Evolutionary conservation across 1,140 invertebrate genomes (phyloP), one percentile per base, ranked within the genome.

Genomic region (Antheraea pernyi): DNA sequence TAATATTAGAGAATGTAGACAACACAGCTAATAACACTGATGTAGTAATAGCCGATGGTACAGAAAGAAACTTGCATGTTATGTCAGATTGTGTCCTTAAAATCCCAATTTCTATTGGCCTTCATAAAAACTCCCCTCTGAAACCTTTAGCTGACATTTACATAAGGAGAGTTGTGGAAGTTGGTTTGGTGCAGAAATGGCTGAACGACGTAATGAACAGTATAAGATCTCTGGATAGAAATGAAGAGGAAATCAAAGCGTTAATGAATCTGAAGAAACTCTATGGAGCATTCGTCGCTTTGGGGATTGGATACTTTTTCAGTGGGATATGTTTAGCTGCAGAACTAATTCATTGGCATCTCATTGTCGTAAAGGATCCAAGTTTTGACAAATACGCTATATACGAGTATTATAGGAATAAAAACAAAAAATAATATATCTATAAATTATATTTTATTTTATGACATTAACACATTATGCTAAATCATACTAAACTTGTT

Each of bases 91-190:
- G 97, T 86, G 94, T 96, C 3, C 95, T 97, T 19, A 94, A 96
- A 70, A 96, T 97, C 94, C 96, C 96, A 0, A 94, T 97, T 59
- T 96, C 96, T 4, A 90, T 97, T 69, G 96, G 96, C 3, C 92
- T 97, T 77, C 95, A 97, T 78, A 97, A 96, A 79, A 97, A 97
- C 87, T 97, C 96, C 0, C 95, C 97, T 7, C 83, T 97, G 0
- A 97, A 97, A 78, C 93, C 94, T 0, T 86, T 94, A 66, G 94
- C 96, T 19, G 95, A 97, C 84, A 89, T 92, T 74, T 94, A 95
- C 69, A 89, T 97, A 36, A 88, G 93, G 72, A 89, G 93, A 69
- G 93, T 97, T 19, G 92, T 95, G 0, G 96, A 97, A 93, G 94
- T 94, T 0, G 97, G 97, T 65, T 91, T 97, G 3, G 93, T 97